Evolutionary conservation across 64 coral and sea anemone genomes (phyloP), one percentile per base, ranked within the genome.

Genomic region (Dendrophyllia cribrosa): DNA sequence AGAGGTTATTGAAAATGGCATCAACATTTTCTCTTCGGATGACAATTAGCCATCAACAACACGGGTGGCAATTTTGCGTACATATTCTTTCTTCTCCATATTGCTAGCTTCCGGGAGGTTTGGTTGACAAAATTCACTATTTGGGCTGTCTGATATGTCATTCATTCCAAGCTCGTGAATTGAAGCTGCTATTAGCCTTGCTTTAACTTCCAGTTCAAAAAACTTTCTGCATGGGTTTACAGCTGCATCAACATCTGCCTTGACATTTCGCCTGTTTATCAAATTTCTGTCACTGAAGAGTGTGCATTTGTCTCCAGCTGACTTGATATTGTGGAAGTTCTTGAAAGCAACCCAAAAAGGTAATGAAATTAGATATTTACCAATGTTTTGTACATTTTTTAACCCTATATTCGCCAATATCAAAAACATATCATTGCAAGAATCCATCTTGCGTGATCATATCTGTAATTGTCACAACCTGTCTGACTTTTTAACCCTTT

Each of bases 181-280:
- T 23, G 92, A 78, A 73, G 86, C 92, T 43, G 92, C 92, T 73
- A 89, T 76, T n/a, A 89, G 24, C 75, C 92, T 94, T 76, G 92
- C 58, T 63, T 93, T 67, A 59, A 93, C 87, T 84, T 88, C 92
- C 0, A 94, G 86, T 20, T 68, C 64, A 47, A 94, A 89, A 82
- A 89, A 89, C 82, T 78, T 66, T 64, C 86, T 53, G 17, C 86
- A 83, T 17, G 92, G 76, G 50, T 88, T 89, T 34, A 69, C 77
- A 63, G 92, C 86, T 21, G 76, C 56, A 52, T n/a, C 50, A 43
- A 94, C 92, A 76, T 89, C 92, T 13, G 52, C 21, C 3, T 43
- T 89, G 48, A 94, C 92, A 89, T 94, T 94, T 0, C 92, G 58
- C 50, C 87, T 88, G 74, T 94, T 94, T 49, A 94, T 94, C 10